phyloP scores from a whole-genome alignment of 2,113 vertebrate genomes.

The Xiphophorus maculatus region DNA sequence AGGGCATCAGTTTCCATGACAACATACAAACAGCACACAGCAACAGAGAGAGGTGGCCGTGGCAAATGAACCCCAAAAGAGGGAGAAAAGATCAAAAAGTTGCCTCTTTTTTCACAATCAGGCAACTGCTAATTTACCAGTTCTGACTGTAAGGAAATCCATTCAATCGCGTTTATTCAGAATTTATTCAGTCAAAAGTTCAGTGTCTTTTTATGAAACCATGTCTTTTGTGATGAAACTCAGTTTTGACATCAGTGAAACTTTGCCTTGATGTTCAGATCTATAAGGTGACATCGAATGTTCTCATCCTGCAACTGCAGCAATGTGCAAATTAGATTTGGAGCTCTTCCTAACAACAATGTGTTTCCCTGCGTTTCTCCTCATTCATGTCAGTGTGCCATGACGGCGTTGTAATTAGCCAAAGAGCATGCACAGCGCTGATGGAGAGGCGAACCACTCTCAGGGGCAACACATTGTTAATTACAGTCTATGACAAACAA shows the following conservation, averaged over 20 bases:
- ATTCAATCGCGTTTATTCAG: not conserved
- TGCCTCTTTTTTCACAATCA: not conserved
- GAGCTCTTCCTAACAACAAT: conserved; percentile 13
- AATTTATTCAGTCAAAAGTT: not conserved
- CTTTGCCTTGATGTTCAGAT: not conserved
- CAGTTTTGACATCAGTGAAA: not conserved
- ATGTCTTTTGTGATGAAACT: not conserved
- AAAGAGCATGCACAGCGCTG: conserved; percentile 1
- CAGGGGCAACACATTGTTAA: conserved; percentile 37
- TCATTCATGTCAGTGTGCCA: not conserved
- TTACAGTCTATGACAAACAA: conserved; percentile 15
- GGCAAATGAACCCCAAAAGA: not conserved
- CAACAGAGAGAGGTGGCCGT: not conserved
- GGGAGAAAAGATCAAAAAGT: not conserved
- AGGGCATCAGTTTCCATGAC: conserved; percentile 33
- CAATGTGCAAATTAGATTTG: not conserved
- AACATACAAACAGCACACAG: conserved; percentile 19
- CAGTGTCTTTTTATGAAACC: too few species aligned
- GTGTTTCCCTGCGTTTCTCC: conserved; percentile 16
- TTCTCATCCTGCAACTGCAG: not conserved
- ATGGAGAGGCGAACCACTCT: conserved; percentile 32
- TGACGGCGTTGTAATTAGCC: conserved; percentile 38
- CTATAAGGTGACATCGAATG: not conserved
- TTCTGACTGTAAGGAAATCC: not conserved
- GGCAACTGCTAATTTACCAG: not conserved